Evolutionary conservation across 2,888 invertebrate species (phyloP), one percentile per base, ranked within the genome.

Genomic region (Aphrophora alni): DNA sequence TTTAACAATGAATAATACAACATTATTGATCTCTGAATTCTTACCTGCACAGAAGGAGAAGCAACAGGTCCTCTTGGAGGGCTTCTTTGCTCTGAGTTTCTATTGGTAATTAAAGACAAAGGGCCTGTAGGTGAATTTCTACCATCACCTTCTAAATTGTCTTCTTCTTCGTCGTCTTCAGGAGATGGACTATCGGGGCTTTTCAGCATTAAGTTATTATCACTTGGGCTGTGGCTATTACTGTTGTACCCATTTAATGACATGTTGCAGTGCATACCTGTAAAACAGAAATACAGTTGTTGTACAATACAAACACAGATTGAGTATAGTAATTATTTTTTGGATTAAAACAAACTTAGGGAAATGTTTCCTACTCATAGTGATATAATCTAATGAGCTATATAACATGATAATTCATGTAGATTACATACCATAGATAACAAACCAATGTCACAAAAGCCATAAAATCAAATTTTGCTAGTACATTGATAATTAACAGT

Each of bases 121-220:
- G 94, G 95, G 70, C 92, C 90, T 82, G 91, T 92, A 14, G 94
- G 94, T 85, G 92, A 93, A 8, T 93, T 90, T 80, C 82, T 76
- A n/a, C 80, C 80, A 51, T 82, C 82, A 38, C 78, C 82, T 28
- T 83, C 84, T 38, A 82, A 82, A 10, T 83, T 82, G 27, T 91
- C 92, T 83, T 94, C 94, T 82, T 94, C 94, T 83, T 93, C 93
- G 81, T 88, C 88, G 80, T 88, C 89, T 38, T 87, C 88, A 78
- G 89, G 87, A 78, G 88, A 88, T 81, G 88, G 88, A 81, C 89
- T 89, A 75, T 88, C 88, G 75, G 88, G 87, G 82, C 89, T 89
- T 82, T 83, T 85, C 74, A 82, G 84, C 82, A 91, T 87, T 88
- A 93, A 90, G 83, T 93, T 89, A 5, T 92, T 91, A 33, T 92